Evolutionary conservation across 2,888 invertebrate species (phyloP), one percentile per base, ranked within the genome.

Genomic region (Gastrophysa polygoni): DNA sequence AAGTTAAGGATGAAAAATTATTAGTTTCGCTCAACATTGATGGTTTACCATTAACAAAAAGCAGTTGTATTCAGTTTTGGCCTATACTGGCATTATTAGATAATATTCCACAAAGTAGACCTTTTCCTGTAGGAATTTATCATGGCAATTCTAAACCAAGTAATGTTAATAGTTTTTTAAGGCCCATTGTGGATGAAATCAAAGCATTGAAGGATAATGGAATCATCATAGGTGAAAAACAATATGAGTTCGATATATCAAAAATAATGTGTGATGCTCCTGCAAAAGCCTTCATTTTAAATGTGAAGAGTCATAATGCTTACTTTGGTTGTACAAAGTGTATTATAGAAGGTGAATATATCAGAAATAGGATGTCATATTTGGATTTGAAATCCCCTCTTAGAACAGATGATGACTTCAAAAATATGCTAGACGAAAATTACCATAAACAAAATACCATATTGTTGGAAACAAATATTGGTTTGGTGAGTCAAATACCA

Each of bases 261-360:
- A 63, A 63, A 18, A 57, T 71, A 21, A 60, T 67, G 46, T 73
- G 70, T 64, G 71, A 74, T 68, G 69, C 73, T 11, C 74, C 74
- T 11, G 74, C 73, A 6, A 70, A 67, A 60, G 50, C 71, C 10
- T 73, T 57, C 63, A 46, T 73, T n/a, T 49, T 62, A 28, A 43
- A 60, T 43, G 59, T 66, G 10, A 74, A 72, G 66, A 16, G 47
- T 29, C 74, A 74, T 58, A 69, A 60, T 32, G 70, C 68, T 6
- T 72, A 70, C 57, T 69, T 58, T 56, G 66, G 69, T 7, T 74
- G 74, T 58, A 59, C 61, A n/a, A 70, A 71, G 66, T 74, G 71
- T 57, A 63, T 59, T 11, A 60, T 64, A 55, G 66, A 72, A 63
- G 70, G 70, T 20, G 57, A 54, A n/a, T 70, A 38, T 46, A 16